phyloP scores from a whole-genome alignment of 2,113 vertebrate genomes.

The Cheilinus undulatus region DNA sequence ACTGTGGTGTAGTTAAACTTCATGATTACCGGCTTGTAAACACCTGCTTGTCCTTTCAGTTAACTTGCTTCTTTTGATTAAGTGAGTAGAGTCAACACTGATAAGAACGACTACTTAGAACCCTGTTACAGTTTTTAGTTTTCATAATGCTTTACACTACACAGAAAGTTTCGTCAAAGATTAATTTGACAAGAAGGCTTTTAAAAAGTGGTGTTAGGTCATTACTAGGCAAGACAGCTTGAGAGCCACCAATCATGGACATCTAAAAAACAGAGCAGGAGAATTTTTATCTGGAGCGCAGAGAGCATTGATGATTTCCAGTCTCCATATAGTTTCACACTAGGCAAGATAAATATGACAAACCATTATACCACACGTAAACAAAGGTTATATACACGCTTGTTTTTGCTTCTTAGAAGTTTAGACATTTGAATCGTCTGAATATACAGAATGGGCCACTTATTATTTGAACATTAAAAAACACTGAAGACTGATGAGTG shows the following conservation, averaged over 20 bases:
- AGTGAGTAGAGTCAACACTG: not conserved
- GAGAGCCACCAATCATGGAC: constrained; percentile 3
- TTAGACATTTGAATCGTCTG: constrained; percentile 53
- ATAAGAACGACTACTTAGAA: not conserved
- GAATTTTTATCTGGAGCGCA: constrained; percentile 43
- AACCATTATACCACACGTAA: constrained; percentile 62
- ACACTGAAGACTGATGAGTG: constrained; percentile 37
- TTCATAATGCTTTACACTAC: constrained; percentile 19
- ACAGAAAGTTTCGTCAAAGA: not conserved
- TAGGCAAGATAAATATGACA: constrained; percentile 73
- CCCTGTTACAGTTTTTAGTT: not conserved
- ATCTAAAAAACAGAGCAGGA: constrained; percentile 32
- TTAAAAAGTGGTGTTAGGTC: not conserved
- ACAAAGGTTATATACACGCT: constrained; percentile 77
- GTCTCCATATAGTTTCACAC: constrained; percentile 56
- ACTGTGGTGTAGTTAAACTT: not conserved
- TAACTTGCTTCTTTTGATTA: not conserved
- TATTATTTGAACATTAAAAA: constrained; percentile 53
- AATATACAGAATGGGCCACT: constrained; percentile 49
- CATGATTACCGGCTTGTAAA: not conserved
- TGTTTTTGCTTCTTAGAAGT: constrained; percentile 70
- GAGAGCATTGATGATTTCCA: too few species aligned
- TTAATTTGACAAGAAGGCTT: constrained; percentile 9
- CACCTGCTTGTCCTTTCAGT: not conserved
- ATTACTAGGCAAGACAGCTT: constrained; percentile 3